Evolutionary conservation across 2,113 vertebrate genomes (phyloP).

Genomic region (Oreocharis arfaki): DNA sequence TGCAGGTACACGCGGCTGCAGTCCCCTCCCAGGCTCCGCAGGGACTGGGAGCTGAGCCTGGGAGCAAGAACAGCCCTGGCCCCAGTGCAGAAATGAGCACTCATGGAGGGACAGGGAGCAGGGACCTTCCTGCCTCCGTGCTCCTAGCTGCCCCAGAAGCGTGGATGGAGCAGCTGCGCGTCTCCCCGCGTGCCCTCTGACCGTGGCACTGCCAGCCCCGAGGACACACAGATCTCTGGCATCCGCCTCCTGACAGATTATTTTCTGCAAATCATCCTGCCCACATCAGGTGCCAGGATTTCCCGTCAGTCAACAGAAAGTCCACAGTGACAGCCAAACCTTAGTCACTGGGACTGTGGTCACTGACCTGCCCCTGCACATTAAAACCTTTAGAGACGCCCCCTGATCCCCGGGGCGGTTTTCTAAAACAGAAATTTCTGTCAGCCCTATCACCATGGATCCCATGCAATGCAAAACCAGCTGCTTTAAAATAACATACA

Average conservation of each 20-base stretch:
- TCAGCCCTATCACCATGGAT: background rate
- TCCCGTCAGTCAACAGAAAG: background rate
- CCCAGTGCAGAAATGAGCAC: fast-evolving
- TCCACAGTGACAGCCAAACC: background rate
- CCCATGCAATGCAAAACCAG: background rate
- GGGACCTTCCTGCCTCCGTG: background rate
- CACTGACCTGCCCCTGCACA: background rate
- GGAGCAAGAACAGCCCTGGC: background rate
- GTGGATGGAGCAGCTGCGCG: fast-evolving
- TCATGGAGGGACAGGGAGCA: fast-evolving
- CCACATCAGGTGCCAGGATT: background rate
- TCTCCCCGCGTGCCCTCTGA: fast-evolving
- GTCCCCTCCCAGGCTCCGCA: background rate
- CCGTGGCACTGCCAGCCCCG: background rate
- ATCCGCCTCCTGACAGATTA: background rate
- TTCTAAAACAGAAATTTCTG: background rate
- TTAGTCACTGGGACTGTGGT: background rate
- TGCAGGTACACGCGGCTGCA: fast-evolving
- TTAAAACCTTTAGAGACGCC: background rate
- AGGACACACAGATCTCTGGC: background rate
- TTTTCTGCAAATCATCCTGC: background rate
- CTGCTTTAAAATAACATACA: background rate
- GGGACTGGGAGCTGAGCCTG: background rate
- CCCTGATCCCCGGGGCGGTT: background rate
- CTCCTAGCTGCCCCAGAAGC: fast-evolving